Evolutionary conservation across 2,113 vertebrate genomes (phyloP).

Genomic region (Larimichthys polyactis): DNA sequence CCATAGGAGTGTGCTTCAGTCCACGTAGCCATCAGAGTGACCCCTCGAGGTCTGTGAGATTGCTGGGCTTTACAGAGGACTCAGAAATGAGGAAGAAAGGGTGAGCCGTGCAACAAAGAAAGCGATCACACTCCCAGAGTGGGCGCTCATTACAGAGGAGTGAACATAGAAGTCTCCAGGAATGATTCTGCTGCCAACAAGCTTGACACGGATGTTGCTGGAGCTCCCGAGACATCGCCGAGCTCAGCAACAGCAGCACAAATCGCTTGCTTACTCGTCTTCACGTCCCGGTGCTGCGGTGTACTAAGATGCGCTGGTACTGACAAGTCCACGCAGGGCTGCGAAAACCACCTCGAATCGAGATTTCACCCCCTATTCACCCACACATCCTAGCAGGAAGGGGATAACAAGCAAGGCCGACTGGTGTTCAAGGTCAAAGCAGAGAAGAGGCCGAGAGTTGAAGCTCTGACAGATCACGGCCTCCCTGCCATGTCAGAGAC

Average conservation of each 20-base stretch:
- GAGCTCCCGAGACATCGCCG: background rate
- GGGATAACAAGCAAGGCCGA: conserved; percentile 28
- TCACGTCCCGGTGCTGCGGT: too few relatives aligned
- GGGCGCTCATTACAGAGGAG: conserved; percentile 37
- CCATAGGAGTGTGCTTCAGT: conserved; percentile 9
- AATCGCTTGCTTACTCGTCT: conserved; percentile 14
- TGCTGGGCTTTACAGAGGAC: conserved; percentile 27
- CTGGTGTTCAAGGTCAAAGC: conserved; percentile 45
- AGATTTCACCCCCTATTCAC: background rate
- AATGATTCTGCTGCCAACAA: conserved; percentile 40
- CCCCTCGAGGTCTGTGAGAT: conserved; percentile 46
- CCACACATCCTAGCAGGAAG: background rate
- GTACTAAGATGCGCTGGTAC: background rate
- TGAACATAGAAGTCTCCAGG: conserved; percentile 26
- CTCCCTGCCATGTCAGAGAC: background rate
- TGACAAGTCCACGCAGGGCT: background rate
- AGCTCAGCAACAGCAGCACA: background rate
- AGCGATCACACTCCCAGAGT: conserved; percentile 25
- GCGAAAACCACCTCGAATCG: background rate
- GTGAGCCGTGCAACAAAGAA: conserved; percentile 32
- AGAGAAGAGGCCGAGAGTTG: background rate
- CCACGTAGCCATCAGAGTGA: conserved; percentile 4
- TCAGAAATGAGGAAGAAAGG: conserved; percentile 13
- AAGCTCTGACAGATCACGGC: conserved; percentile 3
- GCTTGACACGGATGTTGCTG: conserved; percentile 12